phyloP scores from a whole-genome alignment of 1,140 invertebrate genomes.

The Pogonomyrmex californicus region DNA sequence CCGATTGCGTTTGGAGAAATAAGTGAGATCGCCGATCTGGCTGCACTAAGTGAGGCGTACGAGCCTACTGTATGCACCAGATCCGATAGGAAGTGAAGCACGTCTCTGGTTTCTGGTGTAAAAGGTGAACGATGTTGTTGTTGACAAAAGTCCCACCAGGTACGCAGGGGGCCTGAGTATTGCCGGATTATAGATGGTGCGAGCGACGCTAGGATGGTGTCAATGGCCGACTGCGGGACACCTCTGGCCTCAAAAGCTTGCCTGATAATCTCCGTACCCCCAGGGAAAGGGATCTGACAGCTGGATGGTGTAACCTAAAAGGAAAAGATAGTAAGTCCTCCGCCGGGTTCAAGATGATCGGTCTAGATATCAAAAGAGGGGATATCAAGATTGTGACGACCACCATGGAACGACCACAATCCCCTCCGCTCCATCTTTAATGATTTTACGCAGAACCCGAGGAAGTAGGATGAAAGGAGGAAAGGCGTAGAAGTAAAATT shows the following conservation, averaged over 20 bases:
- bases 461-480: slow-evolving; percentile 25
- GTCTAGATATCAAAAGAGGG: neutral
- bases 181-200: neutral
- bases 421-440: slow-evolving; percentile 9
- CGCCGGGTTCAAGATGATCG: neutral
- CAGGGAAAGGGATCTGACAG: neutral
- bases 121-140: too few relatives aligned
- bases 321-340: neutral
- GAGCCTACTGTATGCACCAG: too few relatives aligned
- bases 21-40: too few relatives aligned
- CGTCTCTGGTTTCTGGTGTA: too few relatives aligned
- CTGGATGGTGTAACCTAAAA: neutral
- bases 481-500: slow-evolving; percentile 23
- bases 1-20: too few relatives aligned
- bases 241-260: neutral
- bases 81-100: too few relatives aligned
- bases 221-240: neutral
- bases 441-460: slow-evolving; percentile 28
- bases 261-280: neutral
- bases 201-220: neutral
- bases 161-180: neutral
- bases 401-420: neutral
- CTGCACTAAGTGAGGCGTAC: too few relatives aligned
- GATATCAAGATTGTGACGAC: neutral
- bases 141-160: neutral